Conservation (phyloP, 2,888 invertebrate species). For the Baccha elongata region DNA sequence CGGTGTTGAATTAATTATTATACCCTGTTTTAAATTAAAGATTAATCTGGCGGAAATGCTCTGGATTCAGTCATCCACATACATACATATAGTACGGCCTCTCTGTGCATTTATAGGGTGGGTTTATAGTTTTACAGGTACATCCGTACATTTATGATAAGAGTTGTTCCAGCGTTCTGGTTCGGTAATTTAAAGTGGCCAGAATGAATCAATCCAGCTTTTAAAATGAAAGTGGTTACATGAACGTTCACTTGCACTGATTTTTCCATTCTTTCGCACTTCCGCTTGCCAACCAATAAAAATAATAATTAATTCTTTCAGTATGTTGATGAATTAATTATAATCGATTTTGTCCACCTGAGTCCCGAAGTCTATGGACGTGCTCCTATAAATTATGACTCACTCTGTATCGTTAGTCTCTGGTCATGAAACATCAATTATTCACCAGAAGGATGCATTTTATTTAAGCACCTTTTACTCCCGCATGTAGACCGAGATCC, state of each 20-base stretch:
- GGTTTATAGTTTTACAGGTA: background rate
- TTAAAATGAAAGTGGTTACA: background rate
- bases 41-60: constrained; percentile 60
- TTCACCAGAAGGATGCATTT: background rate
- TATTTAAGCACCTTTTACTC: no score
- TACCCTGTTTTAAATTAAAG: constrained; percentile 51
- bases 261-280: background rate
- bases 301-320: constrained; percentile 56
- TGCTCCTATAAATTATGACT: constrained; percentile 24
- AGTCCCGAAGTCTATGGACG: background rate
- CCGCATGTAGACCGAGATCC: no score
- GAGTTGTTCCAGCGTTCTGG: background rate
- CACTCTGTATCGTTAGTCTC: constrained; percentile 13
- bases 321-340: constrained; percentile 34
- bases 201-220: no score
- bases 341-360: constrained; percentile 25
- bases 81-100: background rate
- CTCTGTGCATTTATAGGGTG: background rate
- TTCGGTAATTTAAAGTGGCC: background rate
- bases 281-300: background rate
- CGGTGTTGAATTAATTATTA: constrained; percentile 60
- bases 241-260: background rate
- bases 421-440: no score
- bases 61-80: constrained; percentile 14
- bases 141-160: background rate